phyloP scores from a whole-genome alignment of 1,140 invertebrate species.

The Hylaeus anthracinus region DNA sequence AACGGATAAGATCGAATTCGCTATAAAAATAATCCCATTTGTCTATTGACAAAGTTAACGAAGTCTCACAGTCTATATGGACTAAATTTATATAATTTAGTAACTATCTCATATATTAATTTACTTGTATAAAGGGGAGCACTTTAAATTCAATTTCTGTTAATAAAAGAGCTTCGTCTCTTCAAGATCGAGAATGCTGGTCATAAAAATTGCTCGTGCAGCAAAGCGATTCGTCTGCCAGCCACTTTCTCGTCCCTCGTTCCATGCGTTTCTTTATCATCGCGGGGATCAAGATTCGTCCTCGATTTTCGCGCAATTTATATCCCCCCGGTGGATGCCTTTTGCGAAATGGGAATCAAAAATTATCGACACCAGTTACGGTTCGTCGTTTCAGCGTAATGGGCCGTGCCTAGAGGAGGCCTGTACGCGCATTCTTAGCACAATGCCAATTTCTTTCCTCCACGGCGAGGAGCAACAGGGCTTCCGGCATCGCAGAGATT shows the following conservation, averaged over 20 bases:
- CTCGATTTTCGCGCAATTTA: constrained; percentile 25
- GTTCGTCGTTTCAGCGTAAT: constrained; percentile 26
- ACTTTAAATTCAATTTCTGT: no score
- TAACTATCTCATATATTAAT: no score
- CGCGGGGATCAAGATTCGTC: constrained; percentile 22
- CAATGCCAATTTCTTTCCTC: constrained; percentile 35
- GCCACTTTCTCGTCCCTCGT: constrained; percentile 6
- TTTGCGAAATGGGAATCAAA: constrained; percentile 22
- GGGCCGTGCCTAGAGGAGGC: background rate
- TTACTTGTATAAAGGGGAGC: no score
- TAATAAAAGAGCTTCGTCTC: no score
- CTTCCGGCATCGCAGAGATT: constrained; percentile 50
- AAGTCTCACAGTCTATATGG: no score
- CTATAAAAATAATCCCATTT: no score
- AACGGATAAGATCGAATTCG: no score
- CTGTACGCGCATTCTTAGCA: constrained; percentile 3
- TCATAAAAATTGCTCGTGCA: background rate
- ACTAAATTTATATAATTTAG: no score
- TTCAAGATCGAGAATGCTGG: background rate
- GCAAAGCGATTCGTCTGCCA: background rate
- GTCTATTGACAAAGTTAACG: no score
- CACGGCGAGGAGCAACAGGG: background rate
- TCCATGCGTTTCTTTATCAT: constrained; percentile 22
- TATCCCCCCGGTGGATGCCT: background rate
- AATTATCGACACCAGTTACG: constrained; percentile 29